Evolutionary conservation across 1,140 invertebrate genomes (phyloP), one percentile per base, ranked within the genome.

Genomic region (Portunus trituberculatus): DNA sequence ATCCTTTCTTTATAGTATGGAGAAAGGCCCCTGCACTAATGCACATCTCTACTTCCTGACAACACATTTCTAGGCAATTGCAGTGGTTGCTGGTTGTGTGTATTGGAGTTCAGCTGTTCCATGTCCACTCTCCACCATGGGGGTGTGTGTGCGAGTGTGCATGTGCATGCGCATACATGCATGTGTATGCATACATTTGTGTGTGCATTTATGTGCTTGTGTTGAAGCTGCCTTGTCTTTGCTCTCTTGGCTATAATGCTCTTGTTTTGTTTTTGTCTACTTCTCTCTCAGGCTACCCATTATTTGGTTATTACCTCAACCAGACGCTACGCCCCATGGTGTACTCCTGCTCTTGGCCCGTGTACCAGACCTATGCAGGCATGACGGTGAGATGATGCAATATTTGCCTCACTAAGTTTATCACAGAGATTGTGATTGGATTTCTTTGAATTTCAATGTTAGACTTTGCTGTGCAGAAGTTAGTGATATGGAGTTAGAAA

Each of bases 261-360:
- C 46, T 94, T 92, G 84, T 96, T 90, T 93, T 20, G 10, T 20
- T 59, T 59, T 39, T 94, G 45, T 67, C 83, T 52, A 90, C 94
- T 92, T 82, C 45, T 87, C 32, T 48, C 97, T 67, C 96, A 98
- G 98, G 98, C 16, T 99, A 98, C 97, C 98, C 98, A 12, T 97
- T 97, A 95, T 98, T 99, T 97, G 98, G 98, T 25, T 97, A 97
- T 87, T 97, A 97, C 94, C 97, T 99, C 59, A 99, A 99, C 96
- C 96, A 97, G 95, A 99, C 98, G 31, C 98, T 98, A 39, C 97
- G 98, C 83, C 98, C 98, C 0, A 99, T 99, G 96, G 97, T 99
- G 0, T 99, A 98, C 96, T 98, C 98, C 0, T 99, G 99, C 97
- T 98, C 98, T 96, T 99, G 98, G 98, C 99, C 99, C 0, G 98